Evolutionary conservation across 2,888 invertebrate genomes (phyloP).

Genomic region (Archaeoteleia sp.): DNA sequence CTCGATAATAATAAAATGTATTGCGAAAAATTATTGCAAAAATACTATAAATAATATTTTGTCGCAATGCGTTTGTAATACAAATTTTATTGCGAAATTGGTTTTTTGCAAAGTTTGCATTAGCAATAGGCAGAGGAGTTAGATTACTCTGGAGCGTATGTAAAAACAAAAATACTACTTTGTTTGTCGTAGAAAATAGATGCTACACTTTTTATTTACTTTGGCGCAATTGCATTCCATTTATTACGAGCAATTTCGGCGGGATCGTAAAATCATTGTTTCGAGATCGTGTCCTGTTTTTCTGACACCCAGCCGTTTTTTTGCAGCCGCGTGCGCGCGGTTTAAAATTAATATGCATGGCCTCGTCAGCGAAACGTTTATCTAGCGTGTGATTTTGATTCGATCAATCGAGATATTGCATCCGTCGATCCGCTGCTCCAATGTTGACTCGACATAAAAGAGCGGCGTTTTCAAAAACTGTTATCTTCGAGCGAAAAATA

Average conservation of each 20-base stretch:
- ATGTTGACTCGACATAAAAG: conserved; percentile 55
- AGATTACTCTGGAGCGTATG: conserved; percentile 29
- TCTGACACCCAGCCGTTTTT: conserved; percentile 59
- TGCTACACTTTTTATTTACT: conserved; percentile 47
- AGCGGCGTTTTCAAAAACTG: conserved; percentile 37
- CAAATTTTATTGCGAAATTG: conserved; percentile 34
- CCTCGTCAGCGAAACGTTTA: conserved; percentile 71
- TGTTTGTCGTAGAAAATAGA: conserved; percentile 40
- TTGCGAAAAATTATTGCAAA: too few relatives aligned
- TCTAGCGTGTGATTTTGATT: conserved; percentile 74
- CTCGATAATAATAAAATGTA: too few relatives aligned
- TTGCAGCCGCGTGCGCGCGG: conserved; percentile 62
- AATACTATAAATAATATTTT: too few relatives aligned
- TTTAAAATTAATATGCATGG: conserved; percentile 75
- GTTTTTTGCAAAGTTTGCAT: conserved; percentile 35
- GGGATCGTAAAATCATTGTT: conserved; percentile 73
- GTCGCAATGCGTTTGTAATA: conserved; percentile 14
- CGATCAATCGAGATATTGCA: conserved; percentile 72
- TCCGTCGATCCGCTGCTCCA: conserved; percentile 51
- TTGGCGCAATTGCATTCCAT: conserved; percentile 58
- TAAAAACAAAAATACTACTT: conserved; percentile 32
- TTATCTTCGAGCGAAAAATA: background rate
- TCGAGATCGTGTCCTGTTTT: conserved; percentile 53
- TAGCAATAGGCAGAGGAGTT: conserved; percentile 14
- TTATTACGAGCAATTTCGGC: conserved; percentile 64